Evolutionary conservation across 2,888 invertebrate species (phyloP), one percentile per base, ranked within the genome.

Genomic region (Caenorhabditis imperialis): DNA sequence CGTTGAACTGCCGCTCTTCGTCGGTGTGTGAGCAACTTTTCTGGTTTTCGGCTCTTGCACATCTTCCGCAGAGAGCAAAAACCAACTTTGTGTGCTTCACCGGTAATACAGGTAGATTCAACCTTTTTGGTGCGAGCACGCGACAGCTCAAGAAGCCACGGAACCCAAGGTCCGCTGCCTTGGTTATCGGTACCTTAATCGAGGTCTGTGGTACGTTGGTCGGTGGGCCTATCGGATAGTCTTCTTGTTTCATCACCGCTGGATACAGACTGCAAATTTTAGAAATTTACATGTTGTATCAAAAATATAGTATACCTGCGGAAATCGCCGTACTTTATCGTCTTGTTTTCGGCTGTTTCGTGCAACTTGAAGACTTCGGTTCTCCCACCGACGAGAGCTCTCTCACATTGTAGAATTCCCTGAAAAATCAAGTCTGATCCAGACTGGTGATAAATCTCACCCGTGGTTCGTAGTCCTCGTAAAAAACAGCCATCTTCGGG

Each of bases 391-490:
- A 38, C 47, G 12, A 71, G 33, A 12, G 71, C 53, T 14, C 37
- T 30, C 22, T 37, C 25, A 3, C 25, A 48, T 23, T 71, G 54
- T 8, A 62, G 47, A 3, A 50, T 54, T 1, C 61, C 71, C 67
- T 57, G 25, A 20, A 60, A 27, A 23, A n/a, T 5, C 6, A 3
- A 20, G 20, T 20, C 33, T 33, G 20, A 16, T 10, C 45, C 25
- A 33, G 3, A n/a, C 10, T 8, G 20, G 6, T 10, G 30, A 27
- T 20, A 6, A 45, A 27, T 25, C 42, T 44, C 5, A 60, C 60
- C 35, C 20, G 12, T 22, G 45, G 30, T 18, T 45, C 25, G n/a
- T 45, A 45, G 5, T 54, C 25, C 7, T 37, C 27, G 40, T 62
- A 47, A 16, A 55, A 62, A n/a, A 38, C 33, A 3, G 37, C 27